Conservation (phyloP, 2,888 invertebrate genomes). For the Habroteleia sp. region DNA sequence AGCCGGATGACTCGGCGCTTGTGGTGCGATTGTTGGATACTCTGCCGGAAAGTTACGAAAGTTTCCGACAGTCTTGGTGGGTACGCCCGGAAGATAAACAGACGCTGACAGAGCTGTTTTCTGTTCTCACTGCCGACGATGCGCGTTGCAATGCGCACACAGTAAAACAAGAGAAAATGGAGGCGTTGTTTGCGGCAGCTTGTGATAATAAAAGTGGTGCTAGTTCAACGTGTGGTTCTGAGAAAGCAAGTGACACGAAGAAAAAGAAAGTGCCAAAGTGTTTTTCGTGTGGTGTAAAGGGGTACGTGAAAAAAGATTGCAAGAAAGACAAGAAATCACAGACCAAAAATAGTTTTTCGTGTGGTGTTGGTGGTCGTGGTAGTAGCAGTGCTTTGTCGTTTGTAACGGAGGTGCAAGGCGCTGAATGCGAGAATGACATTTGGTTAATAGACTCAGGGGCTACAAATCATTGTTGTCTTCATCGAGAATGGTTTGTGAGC, state of each 20-base stretch:
- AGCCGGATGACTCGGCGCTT: slow-evolving; percentile 47
- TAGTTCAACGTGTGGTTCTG: no score
- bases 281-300: no score
- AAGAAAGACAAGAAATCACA: no score
- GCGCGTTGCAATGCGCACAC: slow-evolving; percentile 15
- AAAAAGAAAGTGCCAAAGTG: neutral
- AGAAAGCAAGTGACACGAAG: neutral
- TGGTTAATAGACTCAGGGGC: slow-evolving; percentile 56
- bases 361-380: no score
- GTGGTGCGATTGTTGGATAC: slow-evolving; percentile 54
- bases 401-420: slow-evolving; percentile 26
- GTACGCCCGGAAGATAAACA: slow-evolving; percentile 38
- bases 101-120: slow-evolving; percentile 27
- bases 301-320: neutral
- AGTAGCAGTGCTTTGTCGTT: neutral
- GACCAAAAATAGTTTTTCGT: no score
- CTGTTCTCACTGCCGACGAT: slow-evolving; percentile 37
- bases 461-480: slow-evolving; percentile 35
- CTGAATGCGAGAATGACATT: slow-evolving; percentile 19
- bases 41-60: slow-evolving; percentile 44
- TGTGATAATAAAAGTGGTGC: slow-evolving; percentile 3
- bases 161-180: slow-evolving; percentile 30
- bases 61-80: slow-evolving; percentile 52
- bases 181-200: slow-evolving; percentile 28
- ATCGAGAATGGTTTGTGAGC: slow-evolving; percentile 30